Percentiles rank a stretch among this genome's conserved stretches.
These are phyloP conservation scores for Saguinus imperator DNA, from an alignment of 2,113 vertebrate genomes.

Conservation along the genomic window DNA sequence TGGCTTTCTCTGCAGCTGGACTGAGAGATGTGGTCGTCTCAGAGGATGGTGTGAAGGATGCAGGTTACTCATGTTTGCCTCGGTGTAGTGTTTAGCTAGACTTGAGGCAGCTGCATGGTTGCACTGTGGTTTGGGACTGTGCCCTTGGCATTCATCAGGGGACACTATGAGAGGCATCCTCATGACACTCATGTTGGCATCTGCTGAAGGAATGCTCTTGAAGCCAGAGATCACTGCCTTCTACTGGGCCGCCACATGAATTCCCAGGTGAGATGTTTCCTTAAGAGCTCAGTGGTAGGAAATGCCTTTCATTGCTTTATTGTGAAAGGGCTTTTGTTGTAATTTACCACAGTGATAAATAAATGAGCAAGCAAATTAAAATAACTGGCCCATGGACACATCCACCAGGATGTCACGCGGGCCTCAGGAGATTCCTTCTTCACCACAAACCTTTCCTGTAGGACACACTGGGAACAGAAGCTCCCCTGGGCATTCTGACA, in stretches of 20 bases:
- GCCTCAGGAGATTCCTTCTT: not conserved
- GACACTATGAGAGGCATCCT: not conserved
- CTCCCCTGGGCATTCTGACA: not conserved
- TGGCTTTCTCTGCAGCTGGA: not conserved
- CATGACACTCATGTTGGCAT: not conserved
- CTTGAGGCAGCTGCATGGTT: not conserved
- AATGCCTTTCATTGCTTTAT: not conserved
- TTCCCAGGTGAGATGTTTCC: not conserved
- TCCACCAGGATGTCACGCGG: not conserved
- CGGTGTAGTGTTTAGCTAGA: not conserved
- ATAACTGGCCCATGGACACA: not conserved
- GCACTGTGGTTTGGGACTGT: not conserved
- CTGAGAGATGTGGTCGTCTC: rapidly evolving
- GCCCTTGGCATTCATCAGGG: constrained; percentile 9
- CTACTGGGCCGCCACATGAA: not conserved
- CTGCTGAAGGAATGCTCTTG: not conserved
- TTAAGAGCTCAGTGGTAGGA: not conserved
- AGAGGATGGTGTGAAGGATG: not conserved
- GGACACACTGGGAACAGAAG: not conserved
- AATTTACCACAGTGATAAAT: constrained; percentile 39
- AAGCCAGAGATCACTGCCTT: not conserved
- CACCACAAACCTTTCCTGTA: not conserved
- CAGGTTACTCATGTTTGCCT: not conserved
- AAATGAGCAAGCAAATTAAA: constrained; percentile 29
- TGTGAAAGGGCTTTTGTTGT: not conserved